Base-by-base conservation (phyloP, 2,797 vertebrate genomes). In the Thripadectes ignobilis region DNA sequence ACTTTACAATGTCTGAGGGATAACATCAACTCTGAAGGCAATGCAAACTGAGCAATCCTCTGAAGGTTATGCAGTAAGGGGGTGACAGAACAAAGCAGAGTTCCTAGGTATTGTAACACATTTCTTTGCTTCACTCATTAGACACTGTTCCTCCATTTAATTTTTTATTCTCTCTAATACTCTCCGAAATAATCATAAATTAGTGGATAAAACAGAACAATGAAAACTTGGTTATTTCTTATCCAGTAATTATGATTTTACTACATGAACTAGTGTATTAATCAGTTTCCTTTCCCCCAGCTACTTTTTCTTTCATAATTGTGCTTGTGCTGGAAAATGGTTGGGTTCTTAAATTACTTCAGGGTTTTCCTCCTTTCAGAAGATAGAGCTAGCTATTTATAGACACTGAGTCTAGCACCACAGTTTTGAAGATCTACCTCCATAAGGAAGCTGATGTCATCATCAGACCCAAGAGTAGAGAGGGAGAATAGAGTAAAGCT, bases 181-280 rank as follows among this genome's bases (percentile, higher is more conserved):
- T 71, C 43, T 94, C 49, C 85, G 82, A 63, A 97, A 57, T 78
- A 96, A 93, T 95, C 55, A 79, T 79, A 96, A 94, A 96, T 93
- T 87, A 92, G 34, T 69, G 69, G 62, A 78, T 89, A 94, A 71
- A 95, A 46, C 18, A 89, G 66, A 89, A 92, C 92, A 94, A 93
- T 81, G 92, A 91, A 93, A 92, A 85, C 45, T 39, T 95, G 86
- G 55, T 76, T 97, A 74, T 89, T 95, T 81, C 85, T 95, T 94
- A 94, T 87, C 92, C 93, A 81, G 65, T 71, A 95, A 95, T 93
- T 89, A 92, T 73, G 29, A 61, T 80, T 93, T 91, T 81, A 63
- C 29, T 93, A 62, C 49, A 73, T 78, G 80, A 93, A 95, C 78
- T 67, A 89, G 62, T 82, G 67, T 76, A 78, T 94, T 96, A 95